These are phyloP conservation scores for Actinia equina DNA, from an alignment of 64 coral and sea anemone genomes.

Conservation along the genomic window DNA sequence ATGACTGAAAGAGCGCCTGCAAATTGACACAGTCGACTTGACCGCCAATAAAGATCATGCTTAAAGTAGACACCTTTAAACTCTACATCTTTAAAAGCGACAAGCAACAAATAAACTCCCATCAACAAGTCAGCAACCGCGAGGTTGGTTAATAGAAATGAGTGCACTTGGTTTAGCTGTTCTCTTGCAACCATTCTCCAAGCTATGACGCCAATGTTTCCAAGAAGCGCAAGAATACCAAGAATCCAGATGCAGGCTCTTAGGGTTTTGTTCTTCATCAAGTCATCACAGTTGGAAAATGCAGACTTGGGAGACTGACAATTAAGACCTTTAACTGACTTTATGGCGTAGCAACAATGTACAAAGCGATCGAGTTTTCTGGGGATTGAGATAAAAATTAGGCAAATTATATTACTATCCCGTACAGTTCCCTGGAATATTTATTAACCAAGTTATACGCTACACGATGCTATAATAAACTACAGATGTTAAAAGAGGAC, in stretches of 20 bases:
- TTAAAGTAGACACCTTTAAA: conserved; percentile 48
- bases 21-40: conserved; percentile 12
- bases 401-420: too few relatives aligned
- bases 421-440: too few relatives aligned
- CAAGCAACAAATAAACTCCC: conserved; percentile 33
- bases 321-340: conserved; percentile 17
- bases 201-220: conserved; percentile 3
- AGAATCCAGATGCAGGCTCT: conserved; percentile 45
- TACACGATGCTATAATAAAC: too few relatives aligned
- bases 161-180: conserved; percentile 11
- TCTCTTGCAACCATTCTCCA: not conserved
- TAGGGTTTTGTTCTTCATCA: conserved; percentile 44
- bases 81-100: conserved; percentile 37
- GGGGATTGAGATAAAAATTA: not conserved
- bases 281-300: conserved; percentile 47
- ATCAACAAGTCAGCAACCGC: conserved; percentile 39
- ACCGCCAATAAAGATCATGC: conserved; percentile 40
- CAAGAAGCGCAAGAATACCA: conserved; percentile 28
- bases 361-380: conserved; percentile 51
- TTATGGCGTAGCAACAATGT: conserved; percentile 38
- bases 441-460: too few relatives aligned
- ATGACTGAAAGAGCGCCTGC: conserved; percentile 42
- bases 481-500: too few relatives aligned
- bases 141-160: conserved; percentile 41
- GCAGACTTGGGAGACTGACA: conserved; percentile 32